phyloP scores from a whole-genome alignment of 2,113 vertebrate genomes.

The Archocentrus centrarchus region DNA sequence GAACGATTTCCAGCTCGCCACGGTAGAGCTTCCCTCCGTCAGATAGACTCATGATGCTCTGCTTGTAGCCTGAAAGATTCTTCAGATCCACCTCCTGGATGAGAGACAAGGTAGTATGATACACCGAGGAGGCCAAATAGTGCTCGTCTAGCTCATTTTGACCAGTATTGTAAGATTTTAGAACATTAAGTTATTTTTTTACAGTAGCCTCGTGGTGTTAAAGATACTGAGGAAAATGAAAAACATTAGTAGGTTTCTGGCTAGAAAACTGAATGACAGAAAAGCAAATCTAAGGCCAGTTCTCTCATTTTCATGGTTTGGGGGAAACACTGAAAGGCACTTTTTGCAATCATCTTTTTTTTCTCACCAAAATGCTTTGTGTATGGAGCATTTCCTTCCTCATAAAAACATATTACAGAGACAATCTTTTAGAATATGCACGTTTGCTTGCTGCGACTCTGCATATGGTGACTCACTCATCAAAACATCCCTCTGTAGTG shows the following conservation, averaged over 20 bases:
- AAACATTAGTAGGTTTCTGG: background rate
- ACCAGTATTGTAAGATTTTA: background rate
- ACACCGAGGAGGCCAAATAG: background rate
- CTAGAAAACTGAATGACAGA: background rate
- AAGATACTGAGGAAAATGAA: background rate
- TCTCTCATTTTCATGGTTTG: background rate
- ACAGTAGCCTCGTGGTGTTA: too few species aligned
- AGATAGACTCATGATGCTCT: slow-evolving; percentile 95
- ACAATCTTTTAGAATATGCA: background rate
- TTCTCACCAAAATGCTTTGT: background rate
- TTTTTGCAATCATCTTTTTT: background rate
- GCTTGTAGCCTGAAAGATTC: slow-evolving; percentile 89
- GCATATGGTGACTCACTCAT: slow-evolving; percentile 1
- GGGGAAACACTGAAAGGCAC: background rate
- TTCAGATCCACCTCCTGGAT: slow-evolving; percentile 89
- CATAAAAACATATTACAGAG: background rate
- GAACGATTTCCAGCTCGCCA: slow-evolving; percentile 93
- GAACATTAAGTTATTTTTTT: too few species aligned
- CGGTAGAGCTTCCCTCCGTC: slow-evolving; percentile 95
- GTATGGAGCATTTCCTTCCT: background rate
- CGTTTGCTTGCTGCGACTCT: background rate
- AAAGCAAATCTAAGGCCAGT: background rate
- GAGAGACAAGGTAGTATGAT: background rate
- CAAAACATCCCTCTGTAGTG: background rate
- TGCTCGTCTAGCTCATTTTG: background rate